Evolutionary conservation across 2,888 invertebrate genomes (phyloP).

Genomic region (Drosophila atripex): DNA sequence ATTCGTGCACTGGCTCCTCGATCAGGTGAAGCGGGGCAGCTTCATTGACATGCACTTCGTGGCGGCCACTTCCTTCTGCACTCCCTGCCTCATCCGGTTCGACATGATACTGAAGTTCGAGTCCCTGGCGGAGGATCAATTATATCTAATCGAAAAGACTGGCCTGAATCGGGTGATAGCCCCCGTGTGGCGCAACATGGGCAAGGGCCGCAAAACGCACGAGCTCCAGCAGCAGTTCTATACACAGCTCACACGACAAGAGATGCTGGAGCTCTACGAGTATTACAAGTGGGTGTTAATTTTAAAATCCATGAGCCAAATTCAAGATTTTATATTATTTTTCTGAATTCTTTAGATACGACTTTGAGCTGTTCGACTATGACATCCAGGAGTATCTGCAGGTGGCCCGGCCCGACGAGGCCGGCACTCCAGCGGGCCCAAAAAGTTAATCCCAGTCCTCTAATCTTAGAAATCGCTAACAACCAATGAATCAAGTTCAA

Average conservation of each 20-base stretch:
- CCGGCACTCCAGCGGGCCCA: slow-evolving; percentile 50
- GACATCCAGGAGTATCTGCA: slow-evolving; percentile 88
- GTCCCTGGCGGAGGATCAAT: slow-evolving; percentile 92
- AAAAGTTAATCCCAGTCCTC: slow-evolving; percentile 44
- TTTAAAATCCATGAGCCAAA: not conserved
- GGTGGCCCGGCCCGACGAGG: slow-evolving; percentile 80
- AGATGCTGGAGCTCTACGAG: slow-evolving; percentile 90
- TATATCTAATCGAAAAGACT: slow-evolving; percentile 91
- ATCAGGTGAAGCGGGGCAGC: slow-evolving; percentile 86
- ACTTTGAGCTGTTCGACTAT: slow-evolving; percentile 95
- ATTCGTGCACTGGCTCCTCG: slow-evolving; percentile 91
- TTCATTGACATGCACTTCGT: slow-evolving; percentile 94
- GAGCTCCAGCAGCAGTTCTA: slow-evolving; percentile 90
- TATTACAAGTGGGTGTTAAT: slow-evolving; percentile 88
- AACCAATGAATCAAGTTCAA: slow-evolving; percentile 48
- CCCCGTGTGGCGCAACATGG: slow-evolving; percentile 93
- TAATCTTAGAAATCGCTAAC: slow-evolving; percentile 57
- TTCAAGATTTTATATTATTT: not conserved
- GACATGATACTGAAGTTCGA: slow-evolving; percentile 93
- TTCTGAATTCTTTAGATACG: slow-evolving; percentile 85
- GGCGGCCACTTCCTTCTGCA: slow-evolving; percentile 92
- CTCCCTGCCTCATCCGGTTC: slow-evolving; percentile 93
- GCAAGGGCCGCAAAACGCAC: slow-evolving; percentile 89
- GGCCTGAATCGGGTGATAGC: slow-evolving; percentile 90
- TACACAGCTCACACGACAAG: slow-evolving; percentile 89